phyloP scores from a whole-genome alignment of 2,113 vertebrate species.

The Pogona vitticeps region DNA sequence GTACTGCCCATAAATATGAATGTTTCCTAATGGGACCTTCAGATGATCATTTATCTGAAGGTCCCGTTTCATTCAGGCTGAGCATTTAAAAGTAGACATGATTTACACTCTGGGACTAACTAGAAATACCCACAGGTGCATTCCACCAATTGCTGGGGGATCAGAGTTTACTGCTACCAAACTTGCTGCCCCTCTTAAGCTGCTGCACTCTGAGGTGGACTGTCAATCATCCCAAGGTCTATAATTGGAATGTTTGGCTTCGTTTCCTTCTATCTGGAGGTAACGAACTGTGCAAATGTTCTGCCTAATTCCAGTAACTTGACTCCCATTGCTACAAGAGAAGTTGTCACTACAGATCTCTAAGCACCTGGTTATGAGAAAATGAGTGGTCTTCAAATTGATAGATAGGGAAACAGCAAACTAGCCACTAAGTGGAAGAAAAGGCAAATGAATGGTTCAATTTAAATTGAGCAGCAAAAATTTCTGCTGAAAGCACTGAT shows the following conservation, averaged over 20 bases:
- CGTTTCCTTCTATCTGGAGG: background rate
- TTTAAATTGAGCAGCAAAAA: background rate
- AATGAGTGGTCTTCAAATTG: background rate
- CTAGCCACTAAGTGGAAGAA: background rate
- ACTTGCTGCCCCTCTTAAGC: too few species aligned
- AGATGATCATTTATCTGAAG: constrained; percentile 26
- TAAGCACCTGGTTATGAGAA: background rate
- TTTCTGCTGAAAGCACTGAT: background rate
- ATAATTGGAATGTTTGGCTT: background rate
- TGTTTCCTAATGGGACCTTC: constrained; percentile 45
- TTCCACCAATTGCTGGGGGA: background rate
- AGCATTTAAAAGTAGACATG: constrained; percentile 24
- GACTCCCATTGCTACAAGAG: background rate
- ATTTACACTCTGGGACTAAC: constrained; percentile 7
- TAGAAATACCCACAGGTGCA: background rate
- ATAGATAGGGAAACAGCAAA: background rate
- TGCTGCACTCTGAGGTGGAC: background rate
- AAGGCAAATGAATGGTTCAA: constrained; percentile 19
- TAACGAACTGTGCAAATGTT: background rate
- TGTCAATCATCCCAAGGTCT: background rate
- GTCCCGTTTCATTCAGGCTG: too few species aligned
- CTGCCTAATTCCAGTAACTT: background rate
- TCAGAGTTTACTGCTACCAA: background rate
- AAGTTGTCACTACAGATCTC: background rate
- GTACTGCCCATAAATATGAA: constrained; percentile 49